Base-by-base conservation (phyloP, 2,797 vertebrate species). In the Pseudochaenichthys georgianus region DNA sequence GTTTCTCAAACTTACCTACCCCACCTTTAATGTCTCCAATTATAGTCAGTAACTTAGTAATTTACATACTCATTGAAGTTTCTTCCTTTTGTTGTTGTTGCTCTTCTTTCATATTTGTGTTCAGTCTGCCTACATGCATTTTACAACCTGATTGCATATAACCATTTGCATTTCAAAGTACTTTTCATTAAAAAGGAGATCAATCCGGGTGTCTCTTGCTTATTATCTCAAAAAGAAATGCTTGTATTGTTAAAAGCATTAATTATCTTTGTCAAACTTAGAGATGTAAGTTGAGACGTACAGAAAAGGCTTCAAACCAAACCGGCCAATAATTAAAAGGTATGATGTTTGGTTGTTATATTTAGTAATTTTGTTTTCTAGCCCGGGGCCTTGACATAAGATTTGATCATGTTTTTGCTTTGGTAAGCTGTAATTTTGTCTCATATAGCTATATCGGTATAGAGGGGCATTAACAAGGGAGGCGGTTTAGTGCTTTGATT, bases 161-260 rank as follows among this genome's bases (percentile, higher is more conserved):
- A 58, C 17, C 13, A 57, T 13, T 80, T 77, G 71, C 3, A 28
- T 59, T 61, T 67, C 13, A 64, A 71, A 73, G 38, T 9, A 2
- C 1, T 4, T 17, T 67, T 67, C 31, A 59, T 70, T 11, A 54
- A 8, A 64, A 23, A 43, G 50, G 8, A 58, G 16, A 48, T 19
- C 3, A 19, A 21, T 52, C 21, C 17, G 9, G 38, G 3, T 10
- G 17, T 42, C 19, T 4, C 5, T 34, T 46, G 12, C n/a, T 59
- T n/a, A 31, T 3, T 21, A 17, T 42, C 61, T 61, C 13, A 21
- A 17, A 52, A 21, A 38, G 19, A 28, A n/a, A 23, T 21, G 46
- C 64, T 31, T 41, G 57, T 38, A 6, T 57, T 38, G 31, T 55
- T 34, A 6, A 55, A 9, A 55, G 0, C 16, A 17, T 48, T 5